Percentiles rank a stretch among this genome's conserved stretches.
Conservation (phyloP, 2,113 vertebrate species). For the Orycteropus afer region DNA sequence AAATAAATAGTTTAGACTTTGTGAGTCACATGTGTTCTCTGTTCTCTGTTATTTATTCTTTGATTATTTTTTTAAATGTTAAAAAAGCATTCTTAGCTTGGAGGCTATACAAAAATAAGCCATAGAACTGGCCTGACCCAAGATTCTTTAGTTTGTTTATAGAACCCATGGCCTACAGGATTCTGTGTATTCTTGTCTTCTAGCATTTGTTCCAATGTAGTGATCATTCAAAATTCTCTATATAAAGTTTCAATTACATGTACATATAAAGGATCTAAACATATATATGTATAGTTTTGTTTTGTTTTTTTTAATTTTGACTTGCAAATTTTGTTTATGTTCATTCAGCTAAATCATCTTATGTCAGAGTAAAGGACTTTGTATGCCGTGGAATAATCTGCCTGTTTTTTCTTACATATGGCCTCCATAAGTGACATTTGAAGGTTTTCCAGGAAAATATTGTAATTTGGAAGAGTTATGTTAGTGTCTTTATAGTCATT, state of each 20-base stretch:
- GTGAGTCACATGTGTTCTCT: neutral
- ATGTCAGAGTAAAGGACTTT: conserved; percentile 55
- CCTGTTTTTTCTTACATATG: conserved; percentile 24
- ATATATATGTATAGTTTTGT: neutral
- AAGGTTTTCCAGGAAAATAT: conserved; percentile 52
- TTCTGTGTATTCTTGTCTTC: neutral
- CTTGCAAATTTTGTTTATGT: conserved; percentile 42
- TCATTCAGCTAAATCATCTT: conserved; percentile 23
- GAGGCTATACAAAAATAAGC: neutral
- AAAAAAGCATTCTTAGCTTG: neutral
- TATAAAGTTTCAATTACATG: neutral
- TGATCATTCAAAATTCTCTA: neutral
- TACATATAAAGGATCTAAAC: neutral
- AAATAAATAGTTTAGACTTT: neutral
- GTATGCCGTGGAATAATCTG: neutral
- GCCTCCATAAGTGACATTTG: conserved; percentile 45
- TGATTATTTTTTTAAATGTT: neutral
- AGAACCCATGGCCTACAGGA: neutral
- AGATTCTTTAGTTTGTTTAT: neutral
- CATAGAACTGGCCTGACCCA: neutral
- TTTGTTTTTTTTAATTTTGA: neutral
- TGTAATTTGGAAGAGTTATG: conserved; percentile 32
- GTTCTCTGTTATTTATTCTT: neutral
- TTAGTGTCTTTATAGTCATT: conserved; percentile 3
- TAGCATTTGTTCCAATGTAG: neutral